Conservation (phyloP, 2,113 vertebrate species). For the Mirounga angustirostris region DNA sequence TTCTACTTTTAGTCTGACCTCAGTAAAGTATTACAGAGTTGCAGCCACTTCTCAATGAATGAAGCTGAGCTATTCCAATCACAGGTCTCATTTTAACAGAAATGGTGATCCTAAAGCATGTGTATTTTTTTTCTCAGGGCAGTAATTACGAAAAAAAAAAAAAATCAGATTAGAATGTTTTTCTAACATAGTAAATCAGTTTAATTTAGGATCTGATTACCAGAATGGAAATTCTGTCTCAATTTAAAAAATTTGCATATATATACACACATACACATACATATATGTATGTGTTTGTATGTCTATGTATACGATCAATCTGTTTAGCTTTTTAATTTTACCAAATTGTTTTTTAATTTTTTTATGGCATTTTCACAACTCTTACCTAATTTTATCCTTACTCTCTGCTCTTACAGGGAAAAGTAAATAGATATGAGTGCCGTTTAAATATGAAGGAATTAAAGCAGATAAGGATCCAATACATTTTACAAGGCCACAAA, state of each 20-base stretch:
- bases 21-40: slow-evolving; percentile 27
- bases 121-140: background rate
- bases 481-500: background rate
- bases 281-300: background rate
- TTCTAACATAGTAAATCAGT: background rate
- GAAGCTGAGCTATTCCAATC: slow-evolving; percentile 15
- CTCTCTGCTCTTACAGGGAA: background rate
- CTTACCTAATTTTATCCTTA: background rate
- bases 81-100: slow-evolving; percentile 37
- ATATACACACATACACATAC: background rate
- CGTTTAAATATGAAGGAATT: slow-evolving; percentile 8
- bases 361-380: background rate
- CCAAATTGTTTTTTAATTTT: background rate
- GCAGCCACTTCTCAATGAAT: background rate
- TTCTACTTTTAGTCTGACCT: slow-evolving; percentile 61
- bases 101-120: background rate
- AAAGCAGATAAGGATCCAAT: background rate
- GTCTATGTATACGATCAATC: background rate
- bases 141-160: background rate
- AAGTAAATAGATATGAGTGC: background rate
- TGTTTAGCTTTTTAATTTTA: background rate
- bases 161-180: background rate
- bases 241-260: background rate
- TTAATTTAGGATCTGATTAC: background rate
- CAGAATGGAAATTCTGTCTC: background rate